Base-by-base conservation (phyloP, 2,797 vertebrate genomes). In the Cygnus olor region DNA sequence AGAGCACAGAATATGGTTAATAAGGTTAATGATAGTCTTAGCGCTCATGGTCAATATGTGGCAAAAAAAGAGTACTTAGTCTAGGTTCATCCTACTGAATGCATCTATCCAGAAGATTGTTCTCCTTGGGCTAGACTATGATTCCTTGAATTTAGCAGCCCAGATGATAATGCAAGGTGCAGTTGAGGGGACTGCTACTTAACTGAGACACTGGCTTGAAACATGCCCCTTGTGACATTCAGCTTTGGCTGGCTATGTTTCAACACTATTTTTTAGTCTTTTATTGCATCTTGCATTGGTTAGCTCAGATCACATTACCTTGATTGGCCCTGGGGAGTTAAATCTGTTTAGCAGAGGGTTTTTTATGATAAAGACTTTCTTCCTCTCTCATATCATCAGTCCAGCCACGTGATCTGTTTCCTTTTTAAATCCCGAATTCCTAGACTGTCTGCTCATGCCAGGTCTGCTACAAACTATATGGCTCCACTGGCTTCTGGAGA, bases 401-500 rank as follows among this genome's bases (percentile, higher is more conserved):
- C 61, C 54, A 80, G 64, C 28, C 53, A 10, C 54, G 15, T 45
- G 61, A 58, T 11, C 47, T 14, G 6, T 22, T 80, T 83, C 24
- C 30, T 54, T 85, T 66, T 13, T 17, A 76, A 40, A 25, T 12
- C 40, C 27, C 6, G 3, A 3, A 57, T 68, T 70, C 40, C 69
- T 40, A 49, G 61, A n/a, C 34, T 69, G 15, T 15, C 40, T 85
- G 44, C 54, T 91, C 20, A 14, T 12, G 19, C 22, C 47, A 56
- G 27, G 40, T 85, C 83, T 65, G 61, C 56, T 34, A 49, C 19
- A n/a, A 25, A 14, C 18, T 24, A 7, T 0, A 0, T 32, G 18
- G 32, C 51, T 85, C 34, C 11, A 3, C 1, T 42, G 38, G 24
- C 42, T 88, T 85, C 76, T 28, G 42, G 63, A 90, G 64, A 80